phyloP scores from a whole-genome alignment of 2,797 vertebrate genomes.

The Liasis olivaceus region DNA sequence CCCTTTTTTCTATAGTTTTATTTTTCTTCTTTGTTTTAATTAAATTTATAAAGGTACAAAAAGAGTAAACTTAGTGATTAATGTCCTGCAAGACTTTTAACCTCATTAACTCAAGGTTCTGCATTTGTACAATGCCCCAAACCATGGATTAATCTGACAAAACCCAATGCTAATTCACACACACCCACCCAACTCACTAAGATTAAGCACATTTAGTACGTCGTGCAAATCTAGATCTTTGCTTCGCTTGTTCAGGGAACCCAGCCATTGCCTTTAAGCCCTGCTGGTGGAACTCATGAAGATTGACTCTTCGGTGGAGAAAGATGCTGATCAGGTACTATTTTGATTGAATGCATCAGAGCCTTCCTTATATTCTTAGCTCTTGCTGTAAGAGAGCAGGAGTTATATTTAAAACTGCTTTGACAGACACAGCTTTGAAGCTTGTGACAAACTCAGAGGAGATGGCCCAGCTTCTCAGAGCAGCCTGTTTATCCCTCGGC shows the following conservation, averaged over 20 bases:
- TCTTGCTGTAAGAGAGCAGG: background rate
- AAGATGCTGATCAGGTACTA: background rate
- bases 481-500: background rate
- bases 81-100: background rate
- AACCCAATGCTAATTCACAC: background rate
- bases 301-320: background rate
- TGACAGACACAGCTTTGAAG: background rate
- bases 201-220: background rate
- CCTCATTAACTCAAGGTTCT: background rate
- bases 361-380: background rate
- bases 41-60: background rate
- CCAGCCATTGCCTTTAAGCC: background rate
- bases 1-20: background rate
- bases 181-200: background rate
- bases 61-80: background rate
- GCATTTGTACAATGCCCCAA: background rate
- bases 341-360: background rate
- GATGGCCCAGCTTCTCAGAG: background rate
- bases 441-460: background rate
- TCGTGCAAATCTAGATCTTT: background rate
- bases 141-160: background rate
- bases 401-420: background rate
- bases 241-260: background rate
- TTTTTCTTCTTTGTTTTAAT: background rate
- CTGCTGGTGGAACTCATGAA: background rate